Evolutionary conservation across 2,888 invertebrate genomes (phyloP).

Genomic region (Chrysolina oricalcia): DNA sequence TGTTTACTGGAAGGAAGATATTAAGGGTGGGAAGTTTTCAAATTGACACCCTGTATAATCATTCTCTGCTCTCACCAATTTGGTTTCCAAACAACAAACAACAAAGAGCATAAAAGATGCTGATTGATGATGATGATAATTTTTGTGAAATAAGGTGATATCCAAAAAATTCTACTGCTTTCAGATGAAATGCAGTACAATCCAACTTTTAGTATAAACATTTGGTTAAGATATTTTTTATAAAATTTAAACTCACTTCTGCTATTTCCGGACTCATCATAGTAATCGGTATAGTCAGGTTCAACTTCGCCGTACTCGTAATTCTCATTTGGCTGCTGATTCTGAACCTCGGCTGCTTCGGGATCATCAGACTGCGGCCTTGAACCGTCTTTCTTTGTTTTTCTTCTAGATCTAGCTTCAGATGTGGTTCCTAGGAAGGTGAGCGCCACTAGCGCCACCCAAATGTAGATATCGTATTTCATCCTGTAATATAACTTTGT

Average conservation of each 20-base stretch:
- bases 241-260: slow-evolving; percentile 9
- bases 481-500: slow-evolving; percentile 52
- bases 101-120: too few relatives aligned
- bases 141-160: too few relatives aligned
- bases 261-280: slow-evolving; percentile 58
- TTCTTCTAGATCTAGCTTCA: slow-evolving; percentile 62
- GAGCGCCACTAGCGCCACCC: slow-evolving; percentile 59
- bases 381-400: slow-evolving; percentile 35
- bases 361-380: slow-evolving; percentile 50
- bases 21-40: too few relatives aligned
- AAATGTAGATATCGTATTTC: slow-evolving; percentile 53
- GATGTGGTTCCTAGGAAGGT: slow-evolving; percentile 57
- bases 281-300: slow-evolving; percentile 65
- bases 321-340: slow-evolving; percentile 64
- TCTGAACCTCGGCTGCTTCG: slow-evolving; percentile 55
- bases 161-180: too few relatives aligned
- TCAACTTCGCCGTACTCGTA: slow-evolving; percentile 63
- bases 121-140: too few relatives aligned
- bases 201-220: too few relatives aligned
- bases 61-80: too few relatives aligned
- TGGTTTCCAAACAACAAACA: too few relatives aligned
- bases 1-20: too few relatives aligned
- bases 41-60: too few relatives aligned
- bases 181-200: too few relatives aligned
- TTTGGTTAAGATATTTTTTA: not conserved